Conservation (phyloP, 2,888 invertebrate genomes). For the Nudaria mundana region DNA sequence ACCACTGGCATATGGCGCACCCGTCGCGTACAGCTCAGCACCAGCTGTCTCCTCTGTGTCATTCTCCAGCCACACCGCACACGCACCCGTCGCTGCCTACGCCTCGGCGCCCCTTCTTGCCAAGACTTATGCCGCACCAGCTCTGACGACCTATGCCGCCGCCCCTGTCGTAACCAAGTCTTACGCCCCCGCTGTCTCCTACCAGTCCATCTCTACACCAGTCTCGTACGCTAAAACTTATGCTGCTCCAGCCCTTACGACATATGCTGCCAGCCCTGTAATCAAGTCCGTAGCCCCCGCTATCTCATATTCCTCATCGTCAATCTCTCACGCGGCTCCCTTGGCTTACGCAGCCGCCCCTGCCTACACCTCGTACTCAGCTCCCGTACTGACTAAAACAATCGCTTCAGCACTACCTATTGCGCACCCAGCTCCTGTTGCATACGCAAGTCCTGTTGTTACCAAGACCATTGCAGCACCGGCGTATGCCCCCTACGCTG, state of each 20-base stretch:
- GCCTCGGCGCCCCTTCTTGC: conserved; percentile 30
- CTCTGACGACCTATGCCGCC: conserved; percentile 47
- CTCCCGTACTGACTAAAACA: conserved; percentile 37
- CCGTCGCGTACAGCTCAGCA: conserved; percentile 56
- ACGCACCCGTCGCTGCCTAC: conserved; percentile 33
- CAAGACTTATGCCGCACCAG: conserved; percentile 35
- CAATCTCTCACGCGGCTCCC: conserved; percentile 28
- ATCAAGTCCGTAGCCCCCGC: conserved; percentile 29
- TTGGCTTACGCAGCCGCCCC: conserved; percentile 23
- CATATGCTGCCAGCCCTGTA: conserved; percentile 43
- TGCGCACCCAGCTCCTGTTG: conserved; percentile 31
- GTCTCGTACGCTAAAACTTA: conserved; percentile 39
- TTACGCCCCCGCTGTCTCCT: conserved; percentile 46
- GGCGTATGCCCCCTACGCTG: conserved; percentile 17
- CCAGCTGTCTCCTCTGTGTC: conserved; percentile 37
- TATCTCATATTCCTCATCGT: conserved; percentile 22
- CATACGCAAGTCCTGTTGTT: conserved; percentile 27
- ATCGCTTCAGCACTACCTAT: conserved; percentile 48
- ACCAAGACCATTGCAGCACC: conserved; percentile 31
- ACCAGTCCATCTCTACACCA: conserved; percentile 49
- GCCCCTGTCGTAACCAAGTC: conserved; percentile 53
- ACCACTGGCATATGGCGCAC: conserved; percentile 62
- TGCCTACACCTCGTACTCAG: conserved; percentile 41
- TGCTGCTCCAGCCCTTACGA: conserved; percentile 38
- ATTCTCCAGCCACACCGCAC: conserved; percentile 23